Percentiles rank a stretch among this genome's conserved stretches.
These are phyloP conservation scores for Chorisops tibialis DNA, from an alignment of 2,888 invertebrate genomes.

Conservation along the genomic window DNA sequence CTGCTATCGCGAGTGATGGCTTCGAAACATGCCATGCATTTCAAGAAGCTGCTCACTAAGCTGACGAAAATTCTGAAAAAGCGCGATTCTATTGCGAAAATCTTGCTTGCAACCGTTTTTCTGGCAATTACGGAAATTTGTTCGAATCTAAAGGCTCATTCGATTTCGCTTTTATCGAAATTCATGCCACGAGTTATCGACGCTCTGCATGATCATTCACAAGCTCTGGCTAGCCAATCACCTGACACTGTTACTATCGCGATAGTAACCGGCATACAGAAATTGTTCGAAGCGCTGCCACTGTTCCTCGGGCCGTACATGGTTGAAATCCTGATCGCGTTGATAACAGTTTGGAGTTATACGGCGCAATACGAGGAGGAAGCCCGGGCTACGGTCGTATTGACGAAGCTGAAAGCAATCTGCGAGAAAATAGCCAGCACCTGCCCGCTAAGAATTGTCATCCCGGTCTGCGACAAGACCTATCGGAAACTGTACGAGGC, in stretches of 20 bases:
- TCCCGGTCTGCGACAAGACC: slow-evolving; percentile 68
- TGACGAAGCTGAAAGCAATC: slow-evolving; percentile 60
- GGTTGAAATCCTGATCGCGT: slow-evolving; percentile 64
- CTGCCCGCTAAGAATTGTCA: slow-evolving; percentile 70
- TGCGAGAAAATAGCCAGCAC: slow-evolving; percentile 65
- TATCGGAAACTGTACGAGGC: slow-evolving; percentile 62
- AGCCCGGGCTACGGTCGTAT: slow-evolving; percentile 56
- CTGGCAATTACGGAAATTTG: slow-evolving; percentile 78
- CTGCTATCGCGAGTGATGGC: slow-evolving; percentile 74
- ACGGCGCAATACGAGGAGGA: slow-evolving; percentile 39
- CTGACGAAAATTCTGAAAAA: slow-evolving; percentile 56
- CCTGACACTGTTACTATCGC: slow-evolving; percentile 45
- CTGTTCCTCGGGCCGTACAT: slow-evolving; percentile 84
- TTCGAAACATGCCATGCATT: slow-evolving; percentile 62
- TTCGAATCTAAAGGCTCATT: slow-evolving; percentile 69
- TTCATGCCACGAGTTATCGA: slow-evolving; percentile 75
- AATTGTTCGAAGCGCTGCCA: slow-evolving; percentile 76
- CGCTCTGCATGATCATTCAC: slow-evolving; percentile 65
- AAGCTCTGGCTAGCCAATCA: slow-evolving; percentile 39
- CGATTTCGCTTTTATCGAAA: slow-evolving; percentile 69
- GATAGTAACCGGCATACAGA: slow-evolving; percentile 71
- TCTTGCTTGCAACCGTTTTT: slow-evolving; percentile 67
- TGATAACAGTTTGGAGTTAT: slow-evolving; percentile 58
- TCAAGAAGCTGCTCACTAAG: slow-evolving; percentile 66
- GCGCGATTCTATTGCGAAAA: slow-evolving; percentile 42